Base-by-base conservation (phyloP, 2,113 vertebrate species). In the Lipophrys pholis region DNA sequence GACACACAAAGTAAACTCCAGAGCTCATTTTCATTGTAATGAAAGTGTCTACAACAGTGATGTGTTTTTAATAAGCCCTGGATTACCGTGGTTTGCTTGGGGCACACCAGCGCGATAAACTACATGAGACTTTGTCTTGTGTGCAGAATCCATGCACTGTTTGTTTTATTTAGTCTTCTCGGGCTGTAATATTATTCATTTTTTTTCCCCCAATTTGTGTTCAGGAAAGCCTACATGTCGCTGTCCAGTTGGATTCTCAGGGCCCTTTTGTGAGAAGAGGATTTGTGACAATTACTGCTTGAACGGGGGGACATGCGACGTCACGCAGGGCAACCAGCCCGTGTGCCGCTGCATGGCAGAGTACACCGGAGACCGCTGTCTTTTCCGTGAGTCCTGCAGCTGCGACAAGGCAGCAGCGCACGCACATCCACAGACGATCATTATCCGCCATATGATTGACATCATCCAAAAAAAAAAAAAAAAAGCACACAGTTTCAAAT, bases 281-380 rank as follows among this genome's bases (percentile, higher is more conserved):
- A 94, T 99, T 49, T 99, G 98, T 59, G 90, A 98, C 66, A 93
- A 82, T 21, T 95, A 97, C 82, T 99, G 98, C 89, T 94, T 96
- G 11, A 97, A 99, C 3, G 96, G 95, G 41, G 98, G 97, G 40
- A 96, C 94, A 11, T 99, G 98, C 57, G 95, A 94, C 0, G 92
- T 99, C 82, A 97, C 94, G 52, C 76, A 92, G 14, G 97, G 97
- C 54, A 99, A 99, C 89, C 98, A 99, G 81, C 96, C 97, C 1
- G 82, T 93, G 63, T 99, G 98, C 49, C 93, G 91, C 73, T 99
- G 98, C 81, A 93, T 93, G 79, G 85, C 94, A 0, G 96, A 99
- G 51, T 97, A 97, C 67, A 98, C 96, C 0, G 97, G 98, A 48
- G 97, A 99, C 81, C 95, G 96, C 60, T 99, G 98, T 77, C 95